These are phyloP conservation scores for Nudaria mundana DNA, from an alignment of 2,888 invertebrate species.

Conservation along the genomic window DNA sequence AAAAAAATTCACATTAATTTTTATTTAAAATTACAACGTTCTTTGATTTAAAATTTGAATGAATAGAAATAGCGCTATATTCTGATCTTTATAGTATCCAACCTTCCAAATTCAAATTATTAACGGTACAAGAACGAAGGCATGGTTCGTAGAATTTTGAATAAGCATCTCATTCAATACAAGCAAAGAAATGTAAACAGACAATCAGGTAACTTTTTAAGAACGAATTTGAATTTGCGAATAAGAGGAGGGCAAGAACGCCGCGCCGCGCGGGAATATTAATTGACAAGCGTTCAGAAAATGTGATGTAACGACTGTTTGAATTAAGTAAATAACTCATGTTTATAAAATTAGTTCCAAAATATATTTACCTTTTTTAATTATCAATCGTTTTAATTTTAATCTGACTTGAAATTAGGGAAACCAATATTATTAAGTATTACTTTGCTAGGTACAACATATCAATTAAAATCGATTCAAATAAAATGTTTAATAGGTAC, in stretches of 20 bases:
- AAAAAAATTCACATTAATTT: constrained; percentile 57
- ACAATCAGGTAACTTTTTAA: constrained; percentile 76
- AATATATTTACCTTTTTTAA: too few species aligned
- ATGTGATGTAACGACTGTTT: constrained; percentile 26
- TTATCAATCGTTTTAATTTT: too few species aligned
- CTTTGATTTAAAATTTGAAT: constrained; percentile 65
- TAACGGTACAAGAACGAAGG: constrained; percentile 23
- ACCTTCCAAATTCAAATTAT: constrained; percentile 15
- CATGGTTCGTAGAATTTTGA: constrained; percentile 38
- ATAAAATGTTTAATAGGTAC: too few species aligned
- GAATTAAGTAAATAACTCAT: constrained; percentile 47
- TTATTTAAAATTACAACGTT: constrained; percentile 52
- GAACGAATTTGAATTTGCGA: constrained; percentile 62
- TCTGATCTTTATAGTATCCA: constrained; percentile 35
- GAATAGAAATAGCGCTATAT: constrained; percentile 61
- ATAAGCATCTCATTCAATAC: constrained; percentile 66
- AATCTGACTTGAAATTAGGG: too few species aligned
- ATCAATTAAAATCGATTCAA: too few species aligned
- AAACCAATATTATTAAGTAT: too few species aligned
- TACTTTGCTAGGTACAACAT: too few species aligned
- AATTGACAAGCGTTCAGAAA: constrained; percentile 65
- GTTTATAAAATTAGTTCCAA: too few species aligned
- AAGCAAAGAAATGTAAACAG: constrained; percentile 75
- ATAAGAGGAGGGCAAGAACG: constrained; percentile 32
- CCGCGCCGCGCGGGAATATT: constrained; percentile 23